Evolutionary conservation across 2,797 vertebrate species (phyloP).

Genomic region (Mus caroli): DNA sequence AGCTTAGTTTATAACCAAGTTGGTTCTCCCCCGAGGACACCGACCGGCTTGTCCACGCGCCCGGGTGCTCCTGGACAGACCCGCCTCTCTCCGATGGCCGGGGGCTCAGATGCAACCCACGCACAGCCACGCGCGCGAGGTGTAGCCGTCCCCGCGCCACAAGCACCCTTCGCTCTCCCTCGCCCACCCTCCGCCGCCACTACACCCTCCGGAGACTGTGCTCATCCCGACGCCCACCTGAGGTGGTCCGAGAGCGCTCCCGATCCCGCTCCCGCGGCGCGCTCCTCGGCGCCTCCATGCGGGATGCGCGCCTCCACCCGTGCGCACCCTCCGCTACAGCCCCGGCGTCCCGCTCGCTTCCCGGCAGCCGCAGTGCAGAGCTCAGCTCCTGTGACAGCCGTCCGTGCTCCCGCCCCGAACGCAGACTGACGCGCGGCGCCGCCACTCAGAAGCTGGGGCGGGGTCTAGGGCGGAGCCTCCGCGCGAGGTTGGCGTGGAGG

Average conservation of each 20-base stretch:
- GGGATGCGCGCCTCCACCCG: slow-evolving; percentile 31
- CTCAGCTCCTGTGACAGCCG: background rate
- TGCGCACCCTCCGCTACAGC: background rate
- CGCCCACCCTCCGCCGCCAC: background rate
- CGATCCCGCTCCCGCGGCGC: slow-evolving; percentile 36
- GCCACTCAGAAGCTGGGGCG: slow-evolving; percentile 55
- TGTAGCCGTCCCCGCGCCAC: background rate
- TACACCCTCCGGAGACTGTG: background rate
- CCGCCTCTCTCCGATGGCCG: background rate
- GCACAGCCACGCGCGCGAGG: background rate
- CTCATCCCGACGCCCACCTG: slow-evolving; percentile 72
- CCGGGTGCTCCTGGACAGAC: background rate
- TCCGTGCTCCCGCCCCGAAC: background rate
- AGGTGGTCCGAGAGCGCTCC: slow-evolving; percentile 11
- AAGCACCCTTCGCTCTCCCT: background rate
- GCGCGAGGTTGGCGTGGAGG: accelerated
- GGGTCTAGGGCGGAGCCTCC: background rate
- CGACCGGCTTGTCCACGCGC: background rate
- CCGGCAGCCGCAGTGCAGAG: background rate
- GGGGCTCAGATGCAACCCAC: background rate
- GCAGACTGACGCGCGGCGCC: background rate
- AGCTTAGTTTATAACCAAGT: slow-evolving; percentile 21
- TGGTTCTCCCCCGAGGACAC: background rate
- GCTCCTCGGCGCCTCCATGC: slow-evolving; percentile 77
- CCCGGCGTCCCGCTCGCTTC: background rate